A percentile compares a stretch with the other conserved stretches of the same genome.
phyloP scores from a whole-genome alignment of 2,797 vertebrate genomes.

The Acanthurus lineatus region DNA sequence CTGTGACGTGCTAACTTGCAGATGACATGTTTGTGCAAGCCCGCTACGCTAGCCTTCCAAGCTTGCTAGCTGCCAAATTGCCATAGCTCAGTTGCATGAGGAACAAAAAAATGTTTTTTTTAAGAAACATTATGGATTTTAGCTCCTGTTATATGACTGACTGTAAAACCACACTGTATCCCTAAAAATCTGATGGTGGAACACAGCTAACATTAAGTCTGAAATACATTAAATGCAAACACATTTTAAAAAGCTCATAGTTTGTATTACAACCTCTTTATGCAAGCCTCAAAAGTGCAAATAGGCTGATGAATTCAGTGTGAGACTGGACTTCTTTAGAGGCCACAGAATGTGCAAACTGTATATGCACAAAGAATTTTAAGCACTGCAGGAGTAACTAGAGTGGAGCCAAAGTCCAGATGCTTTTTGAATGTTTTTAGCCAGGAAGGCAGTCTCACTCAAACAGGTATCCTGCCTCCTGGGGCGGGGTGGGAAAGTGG shows the following conservation, averaged over 20 bases:
- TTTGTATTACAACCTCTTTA: not conserved
- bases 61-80: not conserved
- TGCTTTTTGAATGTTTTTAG: conserved; percentile 28
- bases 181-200: too few relatives aligned
- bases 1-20: not conserved
- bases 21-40: not conserved
- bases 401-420: conserved; percentile 21
- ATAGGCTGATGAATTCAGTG: not conserved
- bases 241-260: not conserved
- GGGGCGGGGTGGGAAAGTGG: conserved; percentile 16
- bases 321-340: not conserved
- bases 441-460: conserved; percentile 51
- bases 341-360: not conserved
- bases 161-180: too few relatives aligned
- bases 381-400: conserved; percentile 11
- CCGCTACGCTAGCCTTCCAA: not conserved
- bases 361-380: not conserved
- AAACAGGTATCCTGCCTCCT: conserved; percentile 54
- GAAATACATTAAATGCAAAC: not conserved
- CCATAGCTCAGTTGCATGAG: too few relatives aligned
- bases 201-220: too few relatives aligned
- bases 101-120: too few relatives aligned
- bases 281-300: not conserved
- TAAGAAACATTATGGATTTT: too few relatives aligned
- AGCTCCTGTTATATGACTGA: too few relatives aligned